These are phyloP conservation scores for Margarornis squamiger DNA, from an alignment of 2,797 vertebrate species.

Conservation along the genomic window DNA sequence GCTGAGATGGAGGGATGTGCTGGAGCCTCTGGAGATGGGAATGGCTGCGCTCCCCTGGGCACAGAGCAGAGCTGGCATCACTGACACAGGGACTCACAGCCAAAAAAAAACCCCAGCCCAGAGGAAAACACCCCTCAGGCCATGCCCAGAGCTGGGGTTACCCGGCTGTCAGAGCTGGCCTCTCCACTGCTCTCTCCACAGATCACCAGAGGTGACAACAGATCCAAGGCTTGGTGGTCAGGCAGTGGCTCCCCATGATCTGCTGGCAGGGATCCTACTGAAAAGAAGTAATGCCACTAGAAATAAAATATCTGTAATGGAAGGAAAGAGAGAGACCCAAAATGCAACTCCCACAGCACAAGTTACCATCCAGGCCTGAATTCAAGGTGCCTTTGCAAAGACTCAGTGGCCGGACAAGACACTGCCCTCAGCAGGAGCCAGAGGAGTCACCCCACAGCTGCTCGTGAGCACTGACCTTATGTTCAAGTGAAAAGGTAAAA, in stretches of 20 bases:
- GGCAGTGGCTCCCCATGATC: accelerated
- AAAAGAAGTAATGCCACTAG: neutral
- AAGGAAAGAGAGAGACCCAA: neutral
- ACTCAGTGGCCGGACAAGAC: accelerated
- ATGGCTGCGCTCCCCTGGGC: slow-evolving; percentile 53
- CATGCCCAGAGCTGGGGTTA: accelerated
- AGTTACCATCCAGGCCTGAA: neutral
- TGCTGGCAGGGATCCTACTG: neutral
- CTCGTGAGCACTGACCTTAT: accelerated
- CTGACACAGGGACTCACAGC: neutral
- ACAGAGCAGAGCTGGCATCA: accelerated
- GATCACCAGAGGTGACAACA: neutral
- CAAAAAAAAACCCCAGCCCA: neutral
- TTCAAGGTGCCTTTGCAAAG: neutral
- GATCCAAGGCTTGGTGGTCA: accelerated
- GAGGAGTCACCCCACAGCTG: neutral
- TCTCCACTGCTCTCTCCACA: neutral
- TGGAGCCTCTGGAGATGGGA: neutral
- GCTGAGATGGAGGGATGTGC: neutral
- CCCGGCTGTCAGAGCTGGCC: neutral
- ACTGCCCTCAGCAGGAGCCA: neutral
- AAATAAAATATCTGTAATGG: neutral
- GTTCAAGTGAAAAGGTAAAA: neutral
- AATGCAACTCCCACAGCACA: accelerated
- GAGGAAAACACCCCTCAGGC: accelerated